Evolutionary conservation across 2,888 invertebrate species (phyloP).

Genomic region (Ichneumon xanthorius): DNA sequence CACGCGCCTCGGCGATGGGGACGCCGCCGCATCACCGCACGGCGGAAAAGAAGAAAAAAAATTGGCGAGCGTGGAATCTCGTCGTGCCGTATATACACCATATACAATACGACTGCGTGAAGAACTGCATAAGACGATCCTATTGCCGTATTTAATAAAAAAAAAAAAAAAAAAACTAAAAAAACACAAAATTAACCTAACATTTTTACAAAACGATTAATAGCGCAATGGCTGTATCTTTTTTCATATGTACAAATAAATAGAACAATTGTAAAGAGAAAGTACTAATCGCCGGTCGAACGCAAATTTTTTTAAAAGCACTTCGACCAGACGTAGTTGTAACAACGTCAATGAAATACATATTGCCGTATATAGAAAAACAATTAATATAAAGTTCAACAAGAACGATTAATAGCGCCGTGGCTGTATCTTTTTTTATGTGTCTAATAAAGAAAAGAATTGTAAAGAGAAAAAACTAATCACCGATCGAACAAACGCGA

Average conservation of each 20-base stretch:
- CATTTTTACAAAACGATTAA: not conserved
- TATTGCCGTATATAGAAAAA: no score
- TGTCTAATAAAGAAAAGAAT: no score
- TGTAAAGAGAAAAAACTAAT: no score
- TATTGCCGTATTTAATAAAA: not conserved
- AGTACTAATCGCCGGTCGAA: no score
- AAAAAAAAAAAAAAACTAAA: conserved; percentile 2
- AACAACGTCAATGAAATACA: no score
- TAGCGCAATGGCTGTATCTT: not conserved
- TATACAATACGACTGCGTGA: conserved; percentile 18
- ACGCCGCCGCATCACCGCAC: conserved; percentile 17
- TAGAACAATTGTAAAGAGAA: no score
- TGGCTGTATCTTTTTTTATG: no score
- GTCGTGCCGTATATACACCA: conserved; percentile 40
- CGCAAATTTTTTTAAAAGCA: no score
- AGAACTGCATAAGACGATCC: not conserved
- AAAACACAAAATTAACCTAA: not conserved
- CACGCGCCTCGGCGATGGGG: conserved; percentile 34
- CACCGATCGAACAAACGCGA: no score
- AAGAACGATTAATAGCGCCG: no score
- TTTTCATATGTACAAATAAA: not conserved
- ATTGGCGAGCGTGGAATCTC: conserved; percentile 63
- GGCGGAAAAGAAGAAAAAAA: conserved; percentile 62
- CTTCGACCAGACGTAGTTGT: no score
- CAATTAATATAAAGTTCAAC: no score